Evolutionary conservation across 2,797 vertebrate genomes (phyloP).

Genomic region (Sebastiscus albofasciatus): DNA sequence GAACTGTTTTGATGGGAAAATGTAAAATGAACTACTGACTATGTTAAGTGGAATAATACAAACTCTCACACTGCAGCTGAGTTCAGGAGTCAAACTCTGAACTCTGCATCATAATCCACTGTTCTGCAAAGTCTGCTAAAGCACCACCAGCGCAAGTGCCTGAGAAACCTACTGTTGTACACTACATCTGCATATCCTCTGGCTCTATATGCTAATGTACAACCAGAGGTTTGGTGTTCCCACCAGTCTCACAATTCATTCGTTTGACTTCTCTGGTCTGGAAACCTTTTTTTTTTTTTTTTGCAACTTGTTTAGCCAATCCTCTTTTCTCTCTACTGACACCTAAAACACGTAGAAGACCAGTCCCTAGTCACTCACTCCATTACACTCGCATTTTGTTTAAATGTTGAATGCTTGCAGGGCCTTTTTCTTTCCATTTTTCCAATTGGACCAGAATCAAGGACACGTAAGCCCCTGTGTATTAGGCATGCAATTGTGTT

Average conservation of each 20-base stretch:
- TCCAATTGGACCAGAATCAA: constrained; percentile 74
- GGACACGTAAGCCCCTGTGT: constrained; percentile 69
- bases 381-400: constrained; percentile 81
- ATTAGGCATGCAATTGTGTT: constrained; percentile 32
- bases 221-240: background rate
- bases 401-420: constrained; percentile 78
- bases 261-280: background rate
- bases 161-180: background rate
- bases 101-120: constrained; percentile 11
- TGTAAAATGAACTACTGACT: background rate
- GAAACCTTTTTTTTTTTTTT: background rate
- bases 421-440: constrained; percentile 66
- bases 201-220: background rate
- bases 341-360: background rate
- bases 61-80: background rate
- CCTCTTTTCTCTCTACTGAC: background rate
- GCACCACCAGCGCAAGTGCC: background rate
- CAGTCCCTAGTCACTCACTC: constrained; percentile 58
- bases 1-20: background rate
- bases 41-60: background rate
- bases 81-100: background rate
- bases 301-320: background rate
- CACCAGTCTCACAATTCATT: background rate
- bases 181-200: constrained; percentile 3
- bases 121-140: background rate